Base-by-base conservation (phyloP, 1,140 invertebrate genomes). In the Coptotermes formosanus region DNA sequence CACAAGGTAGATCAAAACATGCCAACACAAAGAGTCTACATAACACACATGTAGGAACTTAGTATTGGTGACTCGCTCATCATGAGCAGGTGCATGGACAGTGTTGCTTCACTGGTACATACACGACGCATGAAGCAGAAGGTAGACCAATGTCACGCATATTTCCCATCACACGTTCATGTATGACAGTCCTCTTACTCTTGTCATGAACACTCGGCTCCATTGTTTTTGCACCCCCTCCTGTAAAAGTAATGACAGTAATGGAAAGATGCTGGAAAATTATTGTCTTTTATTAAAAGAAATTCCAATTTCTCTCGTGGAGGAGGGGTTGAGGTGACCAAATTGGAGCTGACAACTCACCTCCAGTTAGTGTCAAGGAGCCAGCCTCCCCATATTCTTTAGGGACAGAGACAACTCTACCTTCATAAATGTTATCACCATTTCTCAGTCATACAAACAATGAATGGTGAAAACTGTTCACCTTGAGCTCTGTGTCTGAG, bases 31-130 rank as follows among this genome's bases (percentile, higher is more conserved):
- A 14, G 64, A 75, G n/a, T 25, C 64, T 75, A 75, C 64, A 30
- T 75, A 75, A 75, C 25, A 75, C 64, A 75, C 64, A 8, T 75
- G 64, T 75, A 75, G 64, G n/a, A 75, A 75, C 64, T 75, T 25
- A 75, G 30, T 75, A 64, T 16, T 64, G 59, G 64, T 75, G 64
- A 30, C 64, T 75, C 64, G 25, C 25, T 75, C 21, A n/a, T 75
- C 64, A 75, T 16, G 64, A 75, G 64, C 64, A 75, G 64, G n/a
- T 75, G 64, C 64, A 75, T 30, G 64, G 64, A 75, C 64, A 75
- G 64, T 75, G 64, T n/a, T 75, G 64, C 64, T 75, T 75, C 64
- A n/a, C 64, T 75, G 64, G 64, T 75, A 75, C 64, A 30, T 75
- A 75, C 64, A 75, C 59, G 59, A 23, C 21, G 59, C 59, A 64